Evolutionary conservation across 1,140 invertebrate species (phyloP).

Genomic region (Cryptotermes secundus): DNA sequence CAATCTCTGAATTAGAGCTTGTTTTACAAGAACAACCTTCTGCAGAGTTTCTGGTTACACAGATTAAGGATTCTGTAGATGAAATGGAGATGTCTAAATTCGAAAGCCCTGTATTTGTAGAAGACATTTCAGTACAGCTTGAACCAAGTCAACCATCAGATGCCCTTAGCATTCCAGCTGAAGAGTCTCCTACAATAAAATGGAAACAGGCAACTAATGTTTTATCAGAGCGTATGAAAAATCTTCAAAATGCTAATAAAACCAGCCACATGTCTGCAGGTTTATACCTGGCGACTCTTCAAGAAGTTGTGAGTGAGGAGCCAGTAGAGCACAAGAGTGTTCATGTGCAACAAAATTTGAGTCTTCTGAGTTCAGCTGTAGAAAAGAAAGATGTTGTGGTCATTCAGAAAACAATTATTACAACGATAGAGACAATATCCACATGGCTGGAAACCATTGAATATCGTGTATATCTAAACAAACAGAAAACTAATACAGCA

Average conservation of each 20-base stretch:
- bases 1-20: not conserved
- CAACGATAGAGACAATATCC: conserved; percentile 74
- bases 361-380: conserved; percentile 61
- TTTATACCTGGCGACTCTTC: conserved; percentile 59
- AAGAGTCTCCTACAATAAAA: conserved; percentile 26
- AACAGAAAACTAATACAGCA: conserved; percentile 56
- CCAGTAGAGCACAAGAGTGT: conserved; percentile 54
- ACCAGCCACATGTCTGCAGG: conserved; percentile 56
- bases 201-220: conserved; percentile 49
- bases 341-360: conserved; percentile 58
- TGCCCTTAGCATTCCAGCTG: not conserved
- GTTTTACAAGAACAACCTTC: too few relatives aligned
- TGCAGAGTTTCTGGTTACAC: too few relatives aligned
- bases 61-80: too few relatives aligned
- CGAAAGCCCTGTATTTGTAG: too few relatives aligned
- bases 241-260: conserved; percentile 52
- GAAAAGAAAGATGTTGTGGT: conserved; percentile 59
- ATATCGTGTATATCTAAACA: conserved; percentile 67
- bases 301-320: conserved; percentile 55
- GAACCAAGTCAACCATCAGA: not conserved
- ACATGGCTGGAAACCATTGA: conserved; percentile 81
- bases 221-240: conserved; percentile 54
- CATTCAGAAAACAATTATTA: conserved; percentile 68
- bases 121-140: too few relatives aligned
- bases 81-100: too few relatives aligned